Percentiles rank a stretch among this genome's conserved stretches.
Evolutionary conservation across 2,888 invertebrate genomes (phyloP).

Genomic region (Cryptocephalus primarius): DNA sequence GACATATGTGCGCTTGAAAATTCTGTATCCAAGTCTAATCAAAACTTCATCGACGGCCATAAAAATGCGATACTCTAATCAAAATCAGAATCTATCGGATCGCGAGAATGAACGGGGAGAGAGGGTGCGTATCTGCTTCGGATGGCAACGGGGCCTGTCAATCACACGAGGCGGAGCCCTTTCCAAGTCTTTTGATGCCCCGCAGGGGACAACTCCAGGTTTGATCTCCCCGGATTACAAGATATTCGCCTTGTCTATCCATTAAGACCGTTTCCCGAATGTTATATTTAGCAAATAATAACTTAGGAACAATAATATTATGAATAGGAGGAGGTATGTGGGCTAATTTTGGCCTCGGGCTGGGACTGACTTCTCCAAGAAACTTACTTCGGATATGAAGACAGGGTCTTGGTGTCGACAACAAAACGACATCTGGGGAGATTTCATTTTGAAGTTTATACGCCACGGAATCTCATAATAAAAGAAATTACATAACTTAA

Average conservation of each 20-base stretch:
- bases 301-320: conserved; percentile 17
- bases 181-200: conserved; percentile 18
- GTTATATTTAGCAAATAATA: conserved; percentile 17
- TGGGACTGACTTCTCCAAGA: conserved; percentile 1
- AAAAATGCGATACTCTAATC: no score
- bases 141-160: conserved; percentile 15
- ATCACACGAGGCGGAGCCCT: conserved; percentile 10
- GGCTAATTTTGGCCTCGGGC: conserved; percentile 11
- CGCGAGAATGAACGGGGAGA: no score
- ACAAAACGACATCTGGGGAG: neutral
- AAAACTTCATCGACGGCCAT: no score
- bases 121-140: conserved; percentile 5
- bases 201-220: conserved; percentile 26
- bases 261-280: conserved; percentile 17
- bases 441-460: neutral
- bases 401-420: no score
- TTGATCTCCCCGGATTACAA: conserved; percentile 32
- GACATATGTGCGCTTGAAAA: no score
- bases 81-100: no score
- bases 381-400: no score
- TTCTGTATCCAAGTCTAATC: no score
- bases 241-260: conserved; percentile 24
- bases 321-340: conserved; percentile 9
- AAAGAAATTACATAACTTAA: no score
- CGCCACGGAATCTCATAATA: no score